phyloP scores from a whole-genome alignment of 2,797 vertebrate genomes.

The Potorous gilbertii region DNA sequence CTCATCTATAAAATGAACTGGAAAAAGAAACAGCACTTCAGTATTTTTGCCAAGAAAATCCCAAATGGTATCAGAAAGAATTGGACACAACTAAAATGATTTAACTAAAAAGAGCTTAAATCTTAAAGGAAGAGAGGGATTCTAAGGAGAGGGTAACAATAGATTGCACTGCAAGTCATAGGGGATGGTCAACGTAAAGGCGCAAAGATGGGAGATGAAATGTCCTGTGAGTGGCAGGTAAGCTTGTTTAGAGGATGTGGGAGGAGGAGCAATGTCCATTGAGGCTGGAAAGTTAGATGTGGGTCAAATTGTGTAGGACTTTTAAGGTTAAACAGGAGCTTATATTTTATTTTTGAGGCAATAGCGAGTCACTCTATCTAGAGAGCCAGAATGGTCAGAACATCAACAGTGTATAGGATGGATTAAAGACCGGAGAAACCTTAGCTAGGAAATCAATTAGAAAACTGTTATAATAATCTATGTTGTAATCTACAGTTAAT shows the following conservation, averaged over 20 bases:
- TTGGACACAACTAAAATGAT: background rate
- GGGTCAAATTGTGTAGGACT: background rate
- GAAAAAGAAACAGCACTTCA: background rate
- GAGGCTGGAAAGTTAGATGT: background rate
- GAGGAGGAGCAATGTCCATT: background rate
- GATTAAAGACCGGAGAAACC: background rate
- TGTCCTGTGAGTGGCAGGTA: background rate
- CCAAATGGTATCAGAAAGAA: background rate
- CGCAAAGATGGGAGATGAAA: background rate
- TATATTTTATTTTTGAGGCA: background rate
- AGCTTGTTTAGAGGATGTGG: background rate
- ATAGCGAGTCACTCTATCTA: background rate
- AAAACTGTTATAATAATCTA: background rate
- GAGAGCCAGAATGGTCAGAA: background rate
- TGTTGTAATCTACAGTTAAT: background rate
- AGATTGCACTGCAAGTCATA: background rate
- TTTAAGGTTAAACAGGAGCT: background rate
- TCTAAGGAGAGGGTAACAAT: background rate
- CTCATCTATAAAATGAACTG: background rate
- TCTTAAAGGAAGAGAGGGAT: background rate
- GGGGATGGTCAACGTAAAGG: background rate
- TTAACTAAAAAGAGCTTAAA: background rate
- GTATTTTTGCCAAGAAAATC: background rate
- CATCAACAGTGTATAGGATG: background rate
- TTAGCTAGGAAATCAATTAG: background rate